phyloP scores from a whole-genome alignment of 2,888 invertebrate genomes.

The Eubasilissa splendida region DNA sequence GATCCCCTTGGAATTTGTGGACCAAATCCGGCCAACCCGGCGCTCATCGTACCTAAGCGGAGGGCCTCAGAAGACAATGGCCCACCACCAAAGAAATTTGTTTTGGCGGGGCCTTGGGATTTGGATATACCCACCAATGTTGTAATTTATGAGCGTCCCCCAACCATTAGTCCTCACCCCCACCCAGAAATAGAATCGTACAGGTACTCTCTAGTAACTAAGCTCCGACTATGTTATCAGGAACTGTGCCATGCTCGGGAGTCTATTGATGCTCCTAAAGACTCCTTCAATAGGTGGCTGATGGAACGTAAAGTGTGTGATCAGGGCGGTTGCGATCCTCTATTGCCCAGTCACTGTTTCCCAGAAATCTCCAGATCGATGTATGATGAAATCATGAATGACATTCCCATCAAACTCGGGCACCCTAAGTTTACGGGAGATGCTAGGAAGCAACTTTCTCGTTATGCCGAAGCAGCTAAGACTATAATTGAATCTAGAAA shows the following conservation, averaged over 20 bases:
- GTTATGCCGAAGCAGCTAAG: constrained; percentile 97
- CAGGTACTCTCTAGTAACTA: constrained; percentile 85
- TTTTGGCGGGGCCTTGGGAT: constrained; percentile 95
- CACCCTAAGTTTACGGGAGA: constrained; percentile 96
- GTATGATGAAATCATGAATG: constrained; percentile 98
- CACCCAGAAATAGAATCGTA: constrained; percentile 95
- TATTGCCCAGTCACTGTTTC: constrained; percentile 92
- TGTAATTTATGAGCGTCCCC: constrained; percentile 89
- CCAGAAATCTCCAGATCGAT: constrained; percentile 94
- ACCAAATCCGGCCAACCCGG: constrained; percentile 68
- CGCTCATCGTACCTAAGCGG: constrained; percentile 78
- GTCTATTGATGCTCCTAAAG: constrained; percentile 94
- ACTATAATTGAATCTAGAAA: constrained; percentile 96
- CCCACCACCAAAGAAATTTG: constrained; percentile 88
- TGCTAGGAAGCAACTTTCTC: constrained; percentile 93
- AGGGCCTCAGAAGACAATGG: constrained; percentile 86
- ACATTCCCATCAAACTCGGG: constrained; percentile 96
- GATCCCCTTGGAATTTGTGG: constrained; percentile 90
- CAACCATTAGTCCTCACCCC: constrained; percentile 89
- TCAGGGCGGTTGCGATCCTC: constrained; percentile 88
- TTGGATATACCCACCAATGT: constrained; percentile 94
- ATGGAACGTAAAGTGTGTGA: constrained; percentile 96
- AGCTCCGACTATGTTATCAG: constrained; percentile 92
- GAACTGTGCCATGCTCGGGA: constrained; percentile 95
- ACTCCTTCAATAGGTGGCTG: constrained; percentile 96